phyloP scores from a whole-genome alignment of 2,888 invertebrate genomes.

The Thelaira solivaga region DNA sequence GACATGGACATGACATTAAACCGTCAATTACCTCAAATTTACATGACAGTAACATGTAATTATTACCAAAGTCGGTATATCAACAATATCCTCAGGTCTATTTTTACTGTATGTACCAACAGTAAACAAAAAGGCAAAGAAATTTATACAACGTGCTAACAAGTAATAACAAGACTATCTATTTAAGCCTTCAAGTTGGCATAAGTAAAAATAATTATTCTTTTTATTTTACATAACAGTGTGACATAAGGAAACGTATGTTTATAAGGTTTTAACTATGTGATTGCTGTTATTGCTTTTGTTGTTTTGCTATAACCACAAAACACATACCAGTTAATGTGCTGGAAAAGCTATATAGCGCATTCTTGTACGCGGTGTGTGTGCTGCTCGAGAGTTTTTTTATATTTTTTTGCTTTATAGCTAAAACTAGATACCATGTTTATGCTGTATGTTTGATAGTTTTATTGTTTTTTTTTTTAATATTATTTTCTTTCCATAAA shows the following conservation, averaged over 20 bases:
- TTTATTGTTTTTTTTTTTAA: background rate
- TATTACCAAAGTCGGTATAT: background rate
- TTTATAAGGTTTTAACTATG: background rate
- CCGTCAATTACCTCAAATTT: too few species aligned
- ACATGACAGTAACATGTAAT: too few species aligned
- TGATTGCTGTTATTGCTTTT: background rate
- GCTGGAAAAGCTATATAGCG: too few species aligned
- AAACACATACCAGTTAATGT: slow-evolving; percentile 53
- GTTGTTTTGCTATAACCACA: slow-evolving; percentile 44
- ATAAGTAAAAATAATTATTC: slow-evolving; percentile 20
- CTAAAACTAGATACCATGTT: background rate
- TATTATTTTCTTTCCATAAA: background rate
- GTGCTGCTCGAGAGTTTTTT: background rate
- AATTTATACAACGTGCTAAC: slow-evolving; percentile 16
- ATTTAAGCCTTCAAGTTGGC: slow-evolving; percentile 12
- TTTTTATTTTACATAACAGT: background rate
- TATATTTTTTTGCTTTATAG: background rate
- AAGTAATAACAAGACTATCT: slow-evolving; percentile 15
- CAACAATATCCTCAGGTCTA: background rate
- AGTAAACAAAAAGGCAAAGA: background rate
- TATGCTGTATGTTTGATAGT: slow-evolving; percentile 3
- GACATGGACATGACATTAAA: too few species aligned
- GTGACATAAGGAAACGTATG: background rate
- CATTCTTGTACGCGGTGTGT: too few species aligned
- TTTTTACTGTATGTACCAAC: background rate